These are phyloP conservation scores for Mastomys natalensis DNA, from an alignment of 2,113 vertebrate genomes.

Conservation along the genomic window DNA sequence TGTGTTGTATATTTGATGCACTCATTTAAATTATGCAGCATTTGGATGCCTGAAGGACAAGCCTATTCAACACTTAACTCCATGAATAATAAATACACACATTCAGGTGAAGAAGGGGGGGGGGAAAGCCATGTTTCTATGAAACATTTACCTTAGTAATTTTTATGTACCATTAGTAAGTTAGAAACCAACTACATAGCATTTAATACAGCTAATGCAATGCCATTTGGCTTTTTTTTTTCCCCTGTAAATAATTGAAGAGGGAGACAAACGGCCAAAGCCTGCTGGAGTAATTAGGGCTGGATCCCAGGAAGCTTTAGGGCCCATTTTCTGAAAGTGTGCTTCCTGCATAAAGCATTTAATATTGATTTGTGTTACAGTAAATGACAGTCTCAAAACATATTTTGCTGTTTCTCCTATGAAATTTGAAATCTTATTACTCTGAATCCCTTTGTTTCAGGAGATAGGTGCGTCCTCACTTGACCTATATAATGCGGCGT, in stretches of 20 bases:
- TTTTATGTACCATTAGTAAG: slow-evolving; percentile 82
- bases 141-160: slow-evolving; percentile 81
- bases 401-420: slow-evolving; percentile 85
- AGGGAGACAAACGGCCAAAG: slow-evolving; percentile 86
- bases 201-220: slow-evolving; percentile 84
- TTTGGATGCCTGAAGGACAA: slow-evolving; percentile 72
- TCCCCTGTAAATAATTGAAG: slow-evolving; percentile 89
- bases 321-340: slow-evolving; percentile 87
- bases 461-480: slow-evolving; percentile 76
- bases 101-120: slow-evolving; percentile 71
- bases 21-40: slow-evolving; percentile 81
- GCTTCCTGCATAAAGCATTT: slow-evolving; percentile 90
- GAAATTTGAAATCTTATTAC: slow-evolving; percentile 86
- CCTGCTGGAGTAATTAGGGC: slow-evolving; percentile 86
- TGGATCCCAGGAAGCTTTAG: slow-evolving; percentile 87
- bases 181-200: slow-evolving; percentile 79
- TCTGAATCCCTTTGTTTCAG: slow-evolving; percentile 80
- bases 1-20: slow-evolving; percentile 84
- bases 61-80: slow-evolving; percentile 68
- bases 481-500: slow-evolving; percentile 82
- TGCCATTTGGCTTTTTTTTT: slow-evolving; percentile 81
- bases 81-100: slow-evolving; percentile 79
- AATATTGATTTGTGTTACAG: slow-evolving; percentile 89
- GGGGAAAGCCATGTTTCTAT: slow-evolving; percentile 67
- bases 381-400: slow-evolving; percentile 87